Conservation (phyloP, 2,888 invertebrate species). For the Neoaliturus tenellus region DNA sequence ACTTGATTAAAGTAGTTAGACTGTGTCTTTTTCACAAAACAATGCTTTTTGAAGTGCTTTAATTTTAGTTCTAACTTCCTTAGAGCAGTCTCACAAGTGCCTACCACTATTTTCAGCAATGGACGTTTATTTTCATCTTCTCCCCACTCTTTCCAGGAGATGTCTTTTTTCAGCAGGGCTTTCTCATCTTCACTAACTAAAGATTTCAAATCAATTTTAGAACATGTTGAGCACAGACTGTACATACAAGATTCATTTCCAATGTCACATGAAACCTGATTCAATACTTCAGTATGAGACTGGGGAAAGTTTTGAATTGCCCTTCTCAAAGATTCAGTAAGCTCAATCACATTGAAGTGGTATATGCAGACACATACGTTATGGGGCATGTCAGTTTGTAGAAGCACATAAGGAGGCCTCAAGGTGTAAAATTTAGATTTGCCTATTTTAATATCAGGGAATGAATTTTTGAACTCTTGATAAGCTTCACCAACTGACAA, state of each 20-base stretch:
- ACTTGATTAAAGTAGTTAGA: neutral
- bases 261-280: neutral
- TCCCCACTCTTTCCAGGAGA: conserved; percentile 10
- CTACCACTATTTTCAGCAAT: neutral
- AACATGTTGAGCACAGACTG: neutral
- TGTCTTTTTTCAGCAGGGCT: conserved; percentile 15
- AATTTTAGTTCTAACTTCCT: neutral
- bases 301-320: neutral
- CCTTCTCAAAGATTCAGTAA: neutral
- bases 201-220: neutral
- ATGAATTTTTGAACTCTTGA: conserved; percentile 14
- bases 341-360: conserved; percentile 10
- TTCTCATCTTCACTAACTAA: neutral
- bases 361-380: conserved; percentile 26
- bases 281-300: conserved; percentile 8
- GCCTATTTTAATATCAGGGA: conserved; percentile 8
- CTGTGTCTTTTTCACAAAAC: conserved; percentile 15
- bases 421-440: conserved; percentile 23
- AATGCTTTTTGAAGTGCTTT: conserved; percentile 5
- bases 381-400: neutral
- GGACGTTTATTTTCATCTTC: neutral
- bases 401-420: neutral
- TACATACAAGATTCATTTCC: conserved; percentile 9
- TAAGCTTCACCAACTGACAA: conserved; percentile 25
- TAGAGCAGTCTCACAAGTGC: conserved; percentile 8